phyloP scores from a whole-genome alignment of 2,888 invertebrate species.

The Archaeoteleia sp. region DNA sequence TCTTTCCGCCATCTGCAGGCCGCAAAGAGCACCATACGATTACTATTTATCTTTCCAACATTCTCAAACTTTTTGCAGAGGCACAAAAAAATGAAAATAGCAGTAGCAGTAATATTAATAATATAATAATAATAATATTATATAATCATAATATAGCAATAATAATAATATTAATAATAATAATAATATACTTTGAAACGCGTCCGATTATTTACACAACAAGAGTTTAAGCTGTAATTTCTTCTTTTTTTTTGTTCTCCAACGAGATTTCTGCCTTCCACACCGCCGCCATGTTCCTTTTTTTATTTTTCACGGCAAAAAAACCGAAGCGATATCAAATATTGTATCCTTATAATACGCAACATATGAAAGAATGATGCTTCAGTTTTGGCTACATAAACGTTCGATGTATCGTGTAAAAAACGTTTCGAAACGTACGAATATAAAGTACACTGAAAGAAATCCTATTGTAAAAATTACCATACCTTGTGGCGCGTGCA shows the following conservation, averaged over 20 bases:
- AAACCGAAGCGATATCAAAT: conserved; percentile 43
- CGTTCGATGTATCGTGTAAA: conserved; percentile 1
- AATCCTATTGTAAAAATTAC: too few species aligned
- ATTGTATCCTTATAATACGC: conserved; percentile 43
- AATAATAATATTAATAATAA: conserved; percentile 37
- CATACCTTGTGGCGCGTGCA: too few species aligned
- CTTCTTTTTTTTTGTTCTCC: conserved; percentile 40
- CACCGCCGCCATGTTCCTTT: conserved; percentile 23
- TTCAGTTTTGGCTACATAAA: conserved; percentile 53
- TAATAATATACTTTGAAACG: conserved; percentile 61
- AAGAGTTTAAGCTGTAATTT: conserved; percentile 60
- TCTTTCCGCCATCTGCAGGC: conserved; percentile 27
- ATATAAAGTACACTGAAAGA: too few species aligned
- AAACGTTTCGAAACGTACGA: too few species aligned
- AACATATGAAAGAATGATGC: conserved; percentile 51
- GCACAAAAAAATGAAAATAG: conserved; percentile 10
- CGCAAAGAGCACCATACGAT: conserved; percentile 50
- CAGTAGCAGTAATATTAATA: conserved; percentile 25
- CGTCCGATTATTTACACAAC: conserved; percentile 71
- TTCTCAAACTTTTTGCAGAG: conserved; percentile 5
- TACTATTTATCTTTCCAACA: conserved; percentile 12
- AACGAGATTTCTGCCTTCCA: conserved; percentile 50
- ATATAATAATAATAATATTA: conserved; percentile 10
- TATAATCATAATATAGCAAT: conserved; percentile 42
- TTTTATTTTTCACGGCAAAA: conserved; percentile 21